Evolutionary conservation across 2,113 vertebrate species (phyloP).

Genomic region (Pangasianodon gigas): DNA sequence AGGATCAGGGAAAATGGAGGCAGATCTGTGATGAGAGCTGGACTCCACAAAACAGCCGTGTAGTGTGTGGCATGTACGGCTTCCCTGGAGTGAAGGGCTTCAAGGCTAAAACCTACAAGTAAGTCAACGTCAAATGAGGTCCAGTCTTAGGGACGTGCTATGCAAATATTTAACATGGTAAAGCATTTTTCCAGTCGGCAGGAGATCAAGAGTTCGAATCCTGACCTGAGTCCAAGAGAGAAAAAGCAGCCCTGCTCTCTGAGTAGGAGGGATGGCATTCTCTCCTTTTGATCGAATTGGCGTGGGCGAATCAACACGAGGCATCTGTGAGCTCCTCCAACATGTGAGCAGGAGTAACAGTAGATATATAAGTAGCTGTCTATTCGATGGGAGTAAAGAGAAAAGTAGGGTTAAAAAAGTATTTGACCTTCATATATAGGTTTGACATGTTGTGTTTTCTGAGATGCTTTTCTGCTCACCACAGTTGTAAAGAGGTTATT

Average conservation of each 20-base stretch:
- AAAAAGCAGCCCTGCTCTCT: neutral
- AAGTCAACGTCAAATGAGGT: slow-evolving; percentile 59
- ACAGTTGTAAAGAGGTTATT: neutral
- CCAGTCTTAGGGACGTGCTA: neutral
- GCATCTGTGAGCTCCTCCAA: neutral
- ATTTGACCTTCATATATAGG: neutral
- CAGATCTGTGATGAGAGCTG: slow-evolving; percentile 89
- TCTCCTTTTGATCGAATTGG: neutral
- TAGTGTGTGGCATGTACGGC: slow-evolving; percentile 95
- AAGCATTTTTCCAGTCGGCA: neutral
- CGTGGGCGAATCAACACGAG: too few species aligned
- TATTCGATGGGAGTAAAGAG: neutral
- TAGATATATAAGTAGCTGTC: neutral
- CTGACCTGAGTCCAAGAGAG: neutral
- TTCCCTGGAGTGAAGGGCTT: slow-evolving; percentile 86
- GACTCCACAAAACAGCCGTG: slow-evolving; percentile 81
- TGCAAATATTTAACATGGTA: neutral
- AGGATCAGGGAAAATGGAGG: slow-evolving; percentile 85
- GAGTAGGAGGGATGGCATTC: neutral
- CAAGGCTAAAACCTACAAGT: slow-evolving; percentile 91
- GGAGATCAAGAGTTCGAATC: neutral
- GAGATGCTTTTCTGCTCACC: neutral
- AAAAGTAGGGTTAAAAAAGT: neutral
- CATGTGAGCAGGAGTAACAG: neutral
- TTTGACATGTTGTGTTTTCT: neutral